Evolutionary conservation across 2,113 vertebrate genomes (phyloP).

Genomic region (Phasianus colchicus): DNA sequence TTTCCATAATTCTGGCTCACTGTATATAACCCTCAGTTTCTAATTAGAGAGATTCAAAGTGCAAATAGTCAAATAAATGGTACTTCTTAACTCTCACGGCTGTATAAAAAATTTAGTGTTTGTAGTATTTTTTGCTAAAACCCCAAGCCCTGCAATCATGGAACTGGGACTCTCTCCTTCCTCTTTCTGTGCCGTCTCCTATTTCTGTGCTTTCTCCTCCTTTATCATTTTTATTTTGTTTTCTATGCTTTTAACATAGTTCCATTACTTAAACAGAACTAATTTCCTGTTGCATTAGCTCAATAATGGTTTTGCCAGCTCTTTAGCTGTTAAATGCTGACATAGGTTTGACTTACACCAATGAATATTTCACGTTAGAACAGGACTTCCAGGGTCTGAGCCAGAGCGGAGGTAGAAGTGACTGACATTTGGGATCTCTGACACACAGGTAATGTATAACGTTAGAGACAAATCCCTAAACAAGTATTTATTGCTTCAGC

Average conservation of each 20-base stretch:
- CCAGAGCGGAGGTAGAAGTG: not conserved
- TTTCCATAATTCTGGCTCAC: not conserved
- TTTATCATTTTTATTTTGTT: not conserved
- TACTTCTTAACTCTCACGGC: not conserved
- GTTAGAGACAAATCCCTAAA: not conserved
- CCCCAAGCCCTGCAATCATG: not conserved
- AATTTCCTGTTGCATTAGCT: constrained; percentile 31
- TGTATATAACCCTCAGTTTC: not conserved
- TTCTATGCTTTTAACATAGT: constrained; percentile 31
- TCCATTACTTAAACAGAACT: not conserved
- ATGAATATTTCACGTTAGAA: not conserved
- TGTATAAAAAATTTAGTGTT: not conserved
- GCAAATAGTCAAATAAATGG: not conserved
- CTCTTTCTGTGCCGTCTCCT: not conserved
- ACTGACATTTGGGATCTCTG: not conserved
- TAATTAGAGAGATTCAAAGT: not conserved
- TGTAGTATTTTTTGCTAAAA: not conserved
- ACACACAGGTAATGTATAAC: not conserved
- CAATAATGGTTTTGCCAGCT: constrained; percentile 24
- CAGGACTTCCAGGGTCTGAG: not conserved
- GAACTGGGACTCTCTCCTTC: not conserved
- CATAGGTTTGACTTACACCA: not conserved
- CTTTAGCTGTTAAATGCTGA: constrained; percentile 14
- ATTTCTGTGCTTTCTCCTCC: not conserved
- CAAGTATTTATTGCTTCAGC: not conserved